phyloP scores from a whole-genome alignment of 1,140 invertebrate species.

The Aphis craccivora region DNA sequence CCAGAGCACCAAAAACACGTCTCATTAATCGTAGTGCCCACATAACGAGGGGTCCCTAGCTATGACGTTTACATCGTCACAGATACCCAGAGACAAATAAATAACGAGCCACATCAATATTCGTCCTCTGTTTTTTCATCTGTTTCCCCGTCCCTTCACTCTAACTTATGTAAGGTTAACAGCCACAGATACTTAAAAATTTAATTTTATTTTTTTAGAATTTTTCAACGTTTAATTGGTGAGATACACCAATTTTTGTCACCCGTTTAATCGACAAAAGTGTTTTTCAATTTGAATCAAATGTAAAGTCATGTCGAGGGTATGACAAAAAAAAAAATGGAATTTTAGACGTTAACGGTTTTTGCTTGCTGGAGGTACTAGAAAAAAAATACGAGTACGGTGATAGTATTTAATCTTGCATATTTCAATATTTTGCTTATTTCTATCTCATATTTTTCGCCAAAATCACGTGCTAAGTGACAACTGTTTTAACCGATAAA shows the following conservation, averaged over 20 bases:
- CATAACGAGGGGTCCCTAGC: slow-evolving; percentile 37
- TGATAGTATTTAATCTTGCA: not conserved
- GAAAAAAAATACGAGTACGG: not conserved
- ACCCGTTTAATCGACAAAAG: not conserved
- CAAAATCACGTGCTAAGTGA: slow-evolving; percentile 9
- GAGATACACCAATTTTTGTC: not conserved
- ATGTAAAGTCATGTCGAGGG: not conserved
- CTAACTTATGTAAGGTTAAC: not conserved
- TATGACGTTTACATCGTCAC: slow-evolving; percentile 53
- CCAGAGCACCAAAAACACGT: slow-evolving; percentile 41
- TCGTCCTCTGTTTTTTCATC: slow-evolving; percentile 12
- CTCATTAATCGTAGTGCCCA: slow-evolving; percentile 44
- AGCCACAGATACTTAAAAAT: not conserved
- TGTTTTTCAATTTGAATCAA: not conserved
- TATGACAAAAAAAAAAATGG: not conserved
- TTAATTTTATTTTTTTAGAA: not conserved
- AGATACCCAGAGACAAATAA: slow-evolving; percentile 34
- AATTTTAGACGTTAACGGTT: not conserved
- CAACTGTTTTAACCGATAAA: too few relatives aligned
- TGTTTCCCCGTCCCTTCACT: not conserved
- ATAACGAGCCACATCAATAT: slow-evolving; percentile 43
- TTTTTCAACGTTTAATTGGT: not conserved
- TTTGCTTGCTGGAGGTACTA: not conserved
- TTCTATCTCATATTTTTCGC: not conserved
- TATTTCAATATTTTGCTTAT: not conserved